Evolutionary conservation across 2,888 invertebrate species (phyloP).

Genomic region (Machimus rusticus): DNA sequence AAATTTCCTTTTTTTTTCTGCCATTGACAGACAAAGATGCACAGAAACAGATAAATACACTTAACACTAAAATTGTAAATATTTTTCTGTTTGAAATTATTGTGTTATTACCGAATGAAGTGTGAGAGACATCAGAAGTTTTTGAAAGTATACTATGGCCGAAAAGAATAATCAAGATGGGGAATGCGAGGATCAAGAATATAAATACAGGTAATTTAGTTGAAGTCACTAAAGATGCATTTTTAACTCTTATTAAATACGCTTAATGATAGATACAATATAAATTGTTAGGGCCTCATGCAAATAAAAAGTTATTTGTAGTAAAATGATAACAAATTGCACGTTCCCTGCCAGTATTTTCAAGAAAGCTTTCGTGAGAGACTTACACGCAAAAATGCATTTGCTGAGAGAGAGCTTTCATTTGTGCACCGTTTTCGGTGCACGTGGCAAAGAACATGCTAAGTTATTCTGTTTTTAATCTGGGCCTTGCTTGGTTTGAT

Average conservation of each 20-base stretch:
- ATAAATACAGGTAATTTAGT: slow-evolving; percentile 18
- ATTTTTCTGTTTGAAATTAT: slow-evolving; percentile 3
- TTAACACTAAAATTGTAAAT: slow-evolving; percentile 13
- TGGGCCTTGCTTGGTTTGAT: not conserved
- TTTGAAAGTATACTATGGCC: slow-evolving; percentile 32
- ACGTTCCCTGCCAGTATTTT: too few species aligned
- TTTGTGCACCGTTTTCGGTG: too few species aligned
- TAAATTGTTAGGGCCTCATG: not conserved
- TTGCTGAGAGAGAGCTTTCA: too few species aligned
- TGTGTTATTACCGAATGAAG: slow-evolving; percentile 44
- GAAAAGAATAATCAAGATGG: slow-evolving; percentile 41
- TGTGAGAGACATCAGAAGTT: slow-evolving; percentile 53
- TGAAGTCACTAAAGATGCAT: not conserved
- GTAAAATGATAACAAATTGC: not conserved
- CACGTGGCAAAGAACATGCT: too few species aligned
- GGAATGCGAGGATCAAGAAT: slow-evolving; percentile 35
- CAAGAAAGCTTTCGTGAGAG: too few species aligned
- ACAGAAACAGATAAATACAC: slow-evolving; percentile 30
- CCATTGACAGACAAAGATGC: slow-evolving; percentile 27
- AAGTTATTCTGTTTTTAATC: not conserved
- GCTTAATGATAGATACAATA: not conserved
- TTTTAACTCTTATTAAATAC: not conserved
- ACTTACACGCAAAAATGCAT: too few species aligned
- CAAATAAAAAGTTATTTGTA: not conserved
- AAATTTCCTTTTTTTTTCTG: not conserved